A percentile compares a stretch with the other conserved stretches of the same genome.
Conservation (phyloP, 2,888 invertebrate species). For the Spisula solida region DNA sequence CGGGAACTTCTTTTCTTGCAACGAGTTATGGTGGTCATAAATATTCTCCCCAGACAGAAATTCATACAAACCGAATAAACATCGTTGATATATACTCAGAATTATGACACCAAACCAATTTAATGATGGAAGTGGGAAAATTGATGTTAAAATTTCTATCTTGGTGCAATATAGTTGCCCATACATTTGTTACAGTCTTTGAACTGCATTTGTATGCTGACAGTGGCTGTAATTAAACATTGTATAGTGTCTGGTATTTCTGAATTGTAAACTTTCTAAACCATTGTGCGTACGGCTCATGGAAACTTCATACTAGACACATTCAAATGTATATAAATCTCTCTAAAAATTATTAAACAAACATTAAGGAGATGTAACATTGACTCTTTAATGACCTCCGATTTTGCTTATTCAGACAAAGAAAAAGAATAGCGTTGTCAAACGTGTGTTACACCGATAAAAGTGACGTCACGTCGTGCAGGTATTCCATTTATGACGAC, state of each 20-base stretch:
- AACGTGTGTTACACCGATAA: too few relatives aligned
- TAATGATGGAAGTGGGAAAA: slow-evolving; percentile 4
- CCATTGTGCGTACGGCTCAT: background rate
- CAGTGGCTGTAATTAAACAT: background rate
- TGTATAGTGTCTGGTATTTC: background rate
- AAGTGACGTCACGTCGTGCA: too few relatives aligned
- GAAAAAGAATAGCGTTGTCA: too few relatives aligned
- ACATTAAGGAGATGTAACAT: too few relatives aligned
- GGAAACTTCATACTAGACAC: too few relatives aligned
- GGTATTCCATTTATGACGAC: too few relatives aligned
- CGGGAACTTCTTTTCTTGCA: background rate
- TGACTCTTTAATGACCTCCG: too few relatives aligned
- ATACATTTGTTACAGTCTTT: too few relatives aligned
- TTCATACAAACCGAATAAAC: slow-evolving; percentile 1
- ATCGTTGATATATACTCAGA: background rate
- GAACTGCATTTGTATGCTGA: background rate
- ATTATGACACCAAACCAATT: background rate
- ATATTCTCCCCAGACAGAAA: slow-evolving; percentile 9
- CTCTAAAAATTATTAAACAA: too few relatives aligned
- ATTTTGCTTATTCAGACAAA: too few relatives aligned
- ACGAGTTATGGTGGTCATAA: slow-evolving; percentile 16
- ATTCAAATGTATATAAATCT: too few relatives aligned
- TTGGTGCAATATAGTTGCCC: background rate
- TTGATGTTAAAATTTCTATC: background rate
- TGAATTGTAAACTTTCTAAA: background rate